These are phyloP conservation scores for Tamias sibiricus DNA, from an alignment of 2,113 vertebrate species.

Conservation along the genomic window DNA sequence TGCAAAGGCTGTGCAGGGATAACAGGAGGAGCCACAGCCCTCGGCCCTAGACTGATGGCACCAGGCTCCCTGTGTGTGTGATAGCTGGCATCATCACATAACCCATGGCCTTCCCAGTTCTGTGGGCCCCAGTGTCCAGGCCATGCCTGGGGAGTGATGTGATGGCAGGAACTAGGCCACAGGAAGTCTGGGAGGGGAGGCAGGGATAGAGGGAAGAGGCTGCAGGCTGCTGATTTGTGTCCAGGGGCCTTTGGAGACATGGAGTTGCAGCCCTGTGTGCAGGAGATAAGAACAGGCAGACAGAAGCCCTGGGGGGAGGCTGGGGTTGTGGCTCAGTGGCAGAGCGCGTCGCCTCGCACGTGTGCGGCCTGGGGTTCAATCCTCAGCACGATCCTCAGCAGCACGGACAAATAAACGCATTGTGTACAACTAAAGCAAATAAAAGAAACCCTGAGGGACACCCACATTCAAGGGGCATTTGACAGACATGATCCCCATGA, in stretches of 20 bases:
- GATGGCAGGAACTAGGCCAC: background rate
- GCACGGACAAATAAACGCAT: too few species aligned
- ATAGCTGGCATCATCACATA: too few species aligned
- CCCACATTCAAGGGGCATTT: background rate
- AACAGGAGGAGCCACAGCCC: background rate
- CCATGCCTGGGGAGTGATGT: fast-evolving
- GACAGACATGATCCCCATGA: background rate
- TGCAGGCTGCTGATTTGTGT: background rate
- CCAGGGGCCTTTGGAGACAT: background rate
- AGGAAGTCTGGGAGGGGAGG: background rate
- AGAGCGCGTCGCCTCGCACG: too few species aligned
- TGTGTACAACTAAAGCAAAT: too few species aligned
- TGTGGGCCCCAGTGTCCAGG: background rate
- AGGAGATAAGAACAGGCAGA: background rate
- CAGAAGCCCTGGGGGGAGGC: background rate
- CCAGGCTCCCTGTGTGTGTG: too few species aligned
- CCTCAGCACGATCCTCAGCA: too few species aligned
- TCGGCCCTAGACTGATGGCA: too few species aligned
- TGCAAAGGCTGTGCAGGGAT: background rate
- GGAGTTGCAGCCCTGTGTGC: background rate
- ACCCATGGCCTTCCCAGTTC: too few species aligned
- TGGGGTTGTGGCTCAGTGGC: too few species aligned
- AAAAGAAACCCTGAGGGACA: background rate
- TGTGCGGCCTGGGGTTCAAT: too few species aligned
- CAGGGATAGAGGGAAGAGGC: background rate